Evolutionary conservation across 1,140 invertebrate genomes (phyloP).

Genomic region (Pseudachorutes palmiensis): DNA sequence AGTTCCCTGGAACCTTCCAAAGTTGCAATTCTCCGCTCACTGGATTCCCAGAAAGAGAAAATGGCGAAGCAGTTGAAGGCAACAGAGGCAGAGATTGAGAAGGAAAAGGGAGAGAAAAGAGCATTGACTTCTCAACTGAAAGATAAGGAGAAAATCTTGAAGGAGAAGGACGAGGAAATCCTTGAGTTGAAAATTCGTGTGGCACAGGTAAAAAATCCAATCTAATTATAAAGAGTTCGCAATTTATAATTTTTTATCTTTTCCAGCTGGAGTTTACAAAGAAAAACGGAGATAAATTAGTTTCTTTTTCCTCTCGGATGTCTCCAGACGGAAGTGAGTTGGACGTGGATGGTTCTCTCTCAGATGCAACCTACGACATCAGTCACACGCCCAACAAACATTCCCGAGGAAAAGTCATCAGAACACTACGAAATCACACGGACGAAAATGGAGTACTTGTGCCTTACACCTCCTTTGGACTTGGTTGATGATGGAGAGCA

Average conservation of each 20-base stretch:
- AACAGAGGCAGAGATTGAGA: neutral
- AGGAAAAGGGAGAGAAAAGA: constrained; percentile 4
- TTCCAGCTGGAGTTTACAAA: constrained; percentile 20
- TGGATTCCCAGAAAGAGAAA: neutral
- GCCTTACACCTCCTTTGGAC: constrained; percentile 20
- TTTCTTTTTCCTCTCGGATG: constrained; percentile 14
- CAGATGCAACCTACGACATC: neutral
- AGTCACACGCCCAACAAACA: neutral
- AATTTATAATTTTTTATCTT: neutral
- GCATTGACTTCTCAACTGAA: too few species aligned
- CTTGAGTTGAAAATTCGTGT: constrained; percentile 12
- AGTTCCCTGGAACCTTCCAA: neutral
- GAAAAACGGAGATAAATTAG: constrained; percentile 4
- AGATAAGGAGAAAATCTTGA: constrained; percentile 17
- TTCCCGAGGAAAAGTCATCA: neutral
- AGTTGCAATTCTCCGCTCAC: neutral
- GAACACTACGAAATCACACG: constrained; percentile 15
- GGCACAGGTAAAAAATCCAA: constrained; percentile 7
- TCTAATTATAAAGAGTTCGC: neutral
- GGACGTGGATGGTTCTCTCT: neutral
- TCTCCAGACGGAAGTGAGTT: constrained; percentile 25
- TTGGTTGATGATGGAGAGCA: constrained; percentile 4
- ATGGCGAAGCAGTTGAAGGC: neutral
- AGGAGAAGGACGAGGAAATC: constrained; percentile 19
- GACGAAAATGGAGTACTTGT: constrained; percentile 24